Base-by-base conservation (phyloP, 2,888 invertebrate species). In the Anodontia alba region DNA sequence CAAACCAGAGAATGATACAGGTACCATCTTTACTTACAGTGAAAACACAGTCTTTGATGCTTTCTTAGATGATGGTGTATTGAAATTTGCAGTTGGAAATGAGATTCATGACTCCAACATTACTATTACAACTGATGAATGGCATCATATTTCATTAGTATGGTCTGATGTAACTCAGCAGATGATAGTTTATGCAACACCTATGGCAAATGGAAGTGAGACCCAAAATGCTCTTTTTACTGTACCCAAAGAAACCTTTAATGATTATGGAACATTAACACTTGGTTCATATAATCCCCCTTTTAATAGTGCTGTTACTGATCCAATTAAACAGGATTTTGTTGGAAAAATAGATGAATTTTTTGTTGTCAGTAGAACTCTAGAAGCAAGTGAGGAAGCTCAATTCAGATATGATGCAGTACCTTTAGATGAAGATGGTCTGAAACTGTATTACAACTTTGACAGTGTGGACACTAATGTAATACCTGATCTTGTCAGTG, bases 271-370 rank as follows among this genome's bases (percentile, higher is more conserved):
- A n/a, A 82, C 84, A 17, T 29, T 91, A 33, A 78, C 83, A 38
- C 36, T 91, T 31, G 91, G 90, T n/a, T 75, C 72, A 31, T 88
- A 88, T 73, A 81, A 76, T 51, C 75, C 78, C 10, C 73, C 86
- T 15, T 71, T 82, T 62, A 76, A 79, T 42, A 49, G 54, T 8
- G 57, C 66, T 23, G 77, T 83, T 46, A 10, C n/a, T 42, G 69
- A 42, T 43, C 69, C 69, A 29, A 38, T 69, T 12, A 46, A 69
- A 3, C 23, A 46, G 15, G 26, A 46, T 29, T 42, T 69, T 42
- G 23, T 69, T 43, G 69, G 69, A 42, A 1, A 15, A 26, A 20
- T 69, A 17, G 69, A 69, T 69, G 69, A 69, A 46, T 29, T 69
- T 8, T 69, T 46, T 33, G 38, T 69, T 8, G 3, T 69, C 8